Evolutionary conservation across 2,113 vertebrate species (phyloP).

Genomic region (Aspiorhynchus laticeps): DNA sequence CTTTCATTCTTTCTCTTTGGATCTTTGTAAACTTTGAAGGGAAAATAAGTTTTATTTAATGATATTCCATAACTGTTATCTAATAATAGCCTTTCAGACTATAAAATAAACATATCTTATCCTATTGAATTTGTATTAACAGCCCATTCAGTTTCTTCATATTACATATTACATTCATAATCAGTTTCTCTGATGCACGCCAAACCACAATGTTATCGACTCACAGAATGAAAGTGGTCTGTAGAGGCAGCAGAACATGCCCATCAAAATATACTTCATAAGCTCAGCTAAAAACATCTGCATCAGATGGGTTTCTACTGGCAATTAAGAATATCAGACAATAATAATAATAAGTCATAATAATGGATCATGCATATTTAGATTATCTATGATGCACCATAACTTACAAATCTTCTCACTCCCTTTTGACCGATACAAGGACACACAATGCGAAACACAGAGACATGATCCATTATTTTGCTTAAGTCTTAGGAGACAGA

Average conservation of each 20-base stretch:
- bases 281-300: not conserved
- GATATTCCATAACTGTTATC: not conserved
- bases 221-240: not conserved
- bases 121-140: not conserved
- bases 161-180: not conserved
- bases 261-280: not conserved
- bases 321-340: not conserved
- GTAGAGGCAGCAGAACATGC: not conserved
- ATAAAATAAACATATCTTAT: not conserved
- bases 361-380: not conserved
- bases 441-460: slow-evolving; percentile 50
- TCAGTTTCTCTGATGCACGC: not conserved
- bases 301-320: not conserved
- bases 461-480: slow-evolving; percentile 63
- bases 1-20: not conserved
- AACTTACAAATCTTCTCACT: not conserved
- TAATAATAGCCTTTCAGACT: not conserved
- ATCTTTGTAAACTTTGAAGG: not conserved
- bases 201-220: not conserved
- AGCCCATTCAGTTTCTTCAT: not conserved
- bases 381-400: not conserved
- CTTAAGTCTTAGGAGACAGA: slow-evolving; percentile 51
- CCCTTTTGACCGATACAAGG: not conserved
- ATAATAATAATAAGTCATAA: not conserved
- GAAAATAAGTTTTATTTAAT: not conserved